Evolutionary conservation across 2,888 invertebrate genomes (phyloP), one percentile per base, ranked within the genome.

Genomic region (Zhengitettix transpicula): DNA sequence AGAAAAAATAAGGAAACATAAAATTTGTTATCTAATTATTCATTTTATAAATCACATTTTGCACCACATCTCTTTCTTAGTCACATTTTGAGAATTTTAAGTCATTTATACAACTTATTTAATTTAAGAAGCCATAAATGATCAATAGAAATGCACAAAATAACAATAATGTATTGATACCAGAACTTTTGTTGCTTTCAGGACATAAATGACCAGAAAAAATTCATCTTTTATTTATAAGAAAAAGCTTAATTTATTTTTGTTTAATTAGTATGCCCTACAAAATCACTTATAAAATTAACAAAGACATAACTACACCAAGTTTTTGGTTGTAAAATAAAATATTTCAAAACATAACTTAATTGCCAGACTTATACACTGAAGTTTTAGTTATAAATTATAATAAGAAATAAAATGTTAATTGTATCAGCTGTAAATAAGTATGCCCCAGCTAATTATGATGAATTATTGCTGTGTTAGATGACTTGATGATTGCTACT

Each of bases 241-340:
- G 41, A 52, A 52, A 52, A 60, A 60, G 60, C 60, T 59, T 59
- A 7, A 59, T 52, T 51, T 55, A 42, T 52, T 59, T 56, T 42
- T 53, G 28, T 58, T 15, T 55, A 60, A 60, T 60, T 60, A 60
- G 60, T 60, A 53, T 15, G 60, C 60, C 60, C 57, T 60, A 60
- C 44, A 41, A 57, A 54, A 60, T 55, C 52, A 59, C 55, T 51
- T 60, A 60, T 53, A 60, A 60, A 60, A 60, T 60, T 57, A 60
- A 56, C 56, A 60, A 57, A 57, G 56, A 55, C 44, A 42, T 51
- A 28, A 10, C 57, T 57, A 57, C 57, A 57, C 15, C 51, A 57
- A 41, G n/a, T 40, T 55, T 40, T 41, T 40, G 40, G n/a, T 41
- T n/a, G 28, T n/a, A 14, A 55, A 55, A 55, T 40, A 55, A 28